These are phyloP conservation scores for Myopa testacea DNA, from an alignment of 2,888 invertebrate species.

Conservation along the genomic window DNA sequence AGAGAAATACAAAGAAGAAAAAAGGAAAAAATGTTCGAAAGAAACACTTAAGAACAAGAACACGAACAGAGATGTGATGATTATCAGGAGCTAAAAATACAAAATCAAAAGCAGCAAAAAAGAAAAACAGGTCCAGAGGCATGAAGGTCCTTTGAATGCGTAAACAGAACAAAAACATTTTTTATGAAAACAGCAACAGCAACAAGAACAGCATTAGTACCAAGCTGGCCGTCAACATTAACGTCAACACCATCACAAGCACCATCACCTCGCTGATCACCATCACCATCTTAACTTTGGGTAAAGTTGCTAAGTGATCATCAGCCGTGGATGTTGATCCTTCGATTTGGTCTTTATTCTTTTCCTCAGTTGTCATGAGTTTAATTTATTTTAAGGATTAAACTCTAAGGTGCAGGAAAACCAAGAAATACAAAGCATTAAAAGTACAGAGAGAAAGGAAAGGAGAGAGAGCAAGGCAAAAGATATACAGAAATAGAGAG, in stretches of 20 bases:
- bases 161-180: constrained; percentile 5
- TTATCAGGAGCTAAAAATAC: no score
- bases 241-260: no score
- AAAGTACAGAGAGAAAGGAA: background rate
- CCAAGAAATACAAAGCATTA: background rate
- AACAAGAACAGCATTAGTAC: background rate
- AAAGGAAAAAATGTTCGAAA: constrained; percentile 7
- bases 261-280: background rate
- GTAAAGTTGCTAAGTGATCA: background rate
- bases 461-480: background rate
- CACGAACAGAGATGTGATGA: background rate
- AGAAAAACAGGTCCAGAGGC: background rate
- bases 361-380: constrained; percentile 31
- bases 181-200: background rate
- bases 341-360: background rate
- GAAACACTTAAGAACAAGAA: background rate
- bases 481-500: no score
- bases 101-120: no score
- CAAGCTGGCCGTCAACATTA: background rate
- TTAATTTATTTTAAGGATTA: constrained; percentile 40
- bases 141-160: background rate
- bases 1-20: background rate
- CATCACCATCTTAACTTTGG: background rate
- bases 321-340: background rate
- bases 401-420: constrained; percentile 2